Evolutionary conservation across 2,113 vertebrate species (phyloP).

Genomic region (Sardina pilchardus): DNA sequence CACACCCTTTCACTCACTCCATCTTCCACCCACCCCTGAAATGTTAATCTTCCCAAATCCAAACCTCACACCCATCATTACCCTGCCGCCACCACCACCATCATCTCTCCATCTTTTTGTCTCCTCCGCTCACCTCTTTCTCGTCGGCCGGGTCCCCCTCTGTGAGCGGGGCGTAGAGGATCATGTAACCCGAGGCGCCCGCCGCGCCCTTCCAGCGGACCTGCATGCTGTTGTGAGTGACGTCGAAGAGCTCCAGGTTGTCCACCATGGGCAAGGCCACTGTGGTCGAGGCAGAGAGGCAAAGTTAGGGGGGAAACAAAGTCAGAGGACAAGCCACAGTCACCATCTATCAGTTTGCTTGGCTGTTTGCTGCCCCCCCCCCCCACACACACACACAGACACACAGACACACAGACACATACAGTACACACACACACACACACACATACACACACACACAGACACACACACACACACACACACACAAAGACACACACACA

Average conservation of each 20-base stretch:
- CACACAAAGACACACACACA: slow-evolving; percentile 15
- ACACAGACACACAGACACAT: background rate
- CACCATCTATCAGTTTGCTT: background rate
- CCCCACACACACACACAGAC: slow-evolving; percentile 25
- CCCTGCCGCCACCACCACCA: no score
- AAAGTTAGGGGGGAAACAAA: background rate
- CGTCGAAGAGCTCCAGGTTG: slow-evolving; percentile 79
- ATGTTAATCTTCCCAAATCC: background rate
- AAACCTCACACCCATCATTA: background rate
- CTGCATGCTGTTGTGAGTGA: slow-evolving; percentile 86
- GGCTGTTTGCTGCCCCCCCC: background rate
- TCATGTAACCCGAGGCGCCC: slow-evolving; percentile 90
- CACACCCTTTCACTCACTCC: background rate
- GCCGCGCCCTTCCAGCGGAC: slow-evolving; percentile 79
- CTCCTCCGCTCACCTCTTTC: slow-evolving; percentile 83
- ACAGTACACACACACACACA: slow-evolving; percentile 30
- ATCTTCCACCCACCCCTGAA: background rate
- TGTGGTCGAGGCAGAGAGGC: slow-evolving; percentile 53
- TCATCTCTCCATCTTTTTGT: background rate
- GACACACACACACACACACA: slow-evolving; percentile 26
- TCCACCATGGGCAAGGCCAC: slow-evolving; percentile 88
- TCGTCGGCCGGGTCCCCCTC: slow-evolving; percentile 83
- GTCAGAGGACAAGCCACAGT: background rate
- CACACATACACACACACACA: background rate
- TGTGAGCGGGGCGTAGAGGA: slow-evolving; percentile 90